Percentiles rank a stretch among this genome's conserved stretches.
Conservation (phyloP, 2,888 invertebrate genomes). For the Erannis defoliaria region DNA sequence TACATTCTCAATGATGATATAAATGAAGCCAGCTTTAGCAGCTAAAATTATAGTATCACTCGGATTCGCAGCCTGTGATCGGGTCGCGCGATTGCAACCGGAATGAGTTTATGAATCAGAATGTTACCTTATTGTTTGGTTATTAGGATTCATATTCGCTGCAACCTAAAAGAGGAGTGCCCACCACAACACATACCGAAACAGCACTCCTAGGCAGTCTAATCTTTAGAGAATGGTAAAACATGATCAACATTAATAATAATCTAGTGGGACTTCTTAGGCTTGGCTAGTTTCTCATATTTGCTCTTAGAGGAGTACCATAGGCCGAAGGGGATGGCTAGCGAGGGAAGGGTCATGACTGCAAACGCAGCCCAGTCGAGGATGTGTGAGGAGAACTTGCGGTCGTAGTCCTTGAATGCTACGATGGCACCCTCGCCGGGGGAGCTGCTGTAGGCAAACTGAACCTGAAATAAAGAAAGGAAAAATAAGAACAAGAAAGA, state of each 20-base stretch:
- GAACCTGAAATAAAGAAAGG: conserved; percentile 84
- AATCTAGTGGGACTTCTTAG: conserved; percentile 88
- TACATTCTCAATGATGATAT: no score
- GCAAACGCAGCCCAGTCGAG: conserved; percentile 99
- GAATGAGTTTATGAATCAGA: background rate
- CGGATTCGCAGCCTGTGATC: background rate
- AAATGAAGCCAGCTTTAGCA: no score
- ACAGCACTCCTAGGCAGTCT: background rate
- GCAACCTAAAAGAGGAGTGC: background rate
- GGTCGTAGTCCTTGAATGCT: conserved; percentile 96
- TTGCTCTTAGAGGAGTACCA: conserved; percentile 98
- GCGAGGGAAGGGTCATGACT: conserved; percentile 97
- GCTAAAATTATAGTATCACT: no score
- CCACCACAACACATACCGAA: background rate
- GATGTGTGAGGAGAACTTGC: conserved; percentile 98
- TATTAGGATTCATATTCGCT: background rate
- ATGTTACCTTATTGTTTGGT: background rate
- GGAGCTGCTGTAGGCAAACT: conserved; percentile 92
- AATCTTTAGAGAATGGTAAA: background rate
- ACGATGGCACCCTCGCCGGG: conserved; percentile 98
- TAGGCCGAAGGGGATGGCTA: conserved; percentile 96
- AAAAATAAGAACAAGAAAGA: background rate
- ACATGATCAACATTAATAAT: conserved; percentile 21
- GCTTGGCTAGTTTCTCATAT: conserved; percentile 93
- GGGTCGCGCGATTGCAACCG: background rate